Percentiles rank a stretch among this genome's conserved stretches.
These are phyloP conservation scores for Cephalopterus ornatus DNA, from an alignment of 2,113 vertebrate genomes.

Conservation along the genomic window DNA sequence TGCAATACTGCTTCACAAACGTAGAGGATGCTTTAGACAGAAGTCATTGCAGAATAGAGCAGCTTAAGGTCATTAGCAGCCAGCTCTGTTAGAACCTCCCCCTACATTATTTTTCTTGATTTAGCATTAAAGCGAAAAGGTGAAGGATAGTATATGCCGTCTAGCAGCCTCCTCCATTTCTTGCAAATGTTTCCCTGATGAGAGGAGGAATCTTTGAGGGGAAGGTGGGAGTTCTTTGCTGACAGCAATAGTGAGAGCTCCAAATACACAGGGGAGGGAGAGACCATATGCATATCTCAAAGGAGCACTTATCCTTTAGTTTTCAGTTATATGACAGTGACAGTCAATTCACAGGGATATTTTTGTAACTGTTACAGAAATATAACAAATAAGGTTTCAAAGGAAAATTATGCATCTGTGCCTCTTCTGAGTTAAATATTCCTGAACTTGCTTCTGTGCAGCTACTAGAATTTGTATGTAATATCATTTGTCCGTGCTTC, in stretches of 20 bases:
- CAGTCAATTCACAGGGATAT: not conserved
- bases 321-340: not conserved
- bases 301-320: not conserved
- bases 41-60: not conserved
- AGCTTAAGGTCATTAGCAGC: not conserved
- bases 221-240: not conserved
- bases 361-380: constrained; percentile 27
- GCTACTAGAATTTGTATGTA: not conserved
- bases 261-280: not conserved
- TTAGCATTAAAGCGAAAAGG: not conserved
- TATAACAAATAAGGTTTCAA: not conserved
- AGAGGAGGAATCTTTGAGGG: not conserved
- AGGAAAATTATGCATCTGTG: not conserved
- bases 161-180: not conserved
- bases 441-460: not conserved
- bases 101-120: not conserved
- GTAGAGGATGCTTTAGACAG: not conserved
- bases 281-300: not conserved
- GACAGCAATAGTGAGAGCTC: not conserved
- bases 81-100: not conserved
- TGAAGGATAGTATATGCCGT: not conserved
- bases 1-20: not conserved
- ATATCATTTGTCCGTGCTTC: not conserved
- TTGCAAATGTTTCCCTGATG: not conserved
- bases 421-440: not conserved